Conservation (phyloP, 2,888 invertebrate species). For the Synanthedon formicaeformis region DNA sequence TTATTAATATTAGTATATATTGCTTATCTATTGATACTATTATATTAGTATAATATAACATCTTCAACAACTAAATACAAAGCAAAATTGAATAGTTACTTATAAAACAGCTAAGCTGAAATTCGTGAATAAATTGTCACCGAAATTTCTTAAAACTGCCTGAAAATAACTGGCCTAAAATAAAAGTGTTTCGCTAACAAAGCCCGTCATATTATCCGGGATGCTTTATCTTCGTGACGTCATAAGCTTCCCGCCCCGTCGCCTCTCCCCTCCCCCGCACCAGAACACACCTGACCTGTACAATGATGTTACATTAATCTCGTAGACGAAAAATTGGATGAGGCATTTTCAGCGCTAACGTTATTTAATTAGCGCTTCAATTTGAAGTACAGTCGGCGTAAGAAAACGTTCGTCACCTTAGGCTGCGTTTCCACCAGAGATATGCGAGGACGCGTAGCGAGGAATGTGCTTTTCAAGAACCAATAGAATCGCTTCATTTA, state of each 20-base stretch:
- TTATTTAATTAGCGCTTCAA: constrained; percentile 1
- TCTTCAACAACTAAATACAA: no score
- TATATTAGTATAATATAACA: no score
- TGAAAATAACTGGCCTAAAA: constrained; percentile 1
- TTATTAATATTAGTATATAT: no score
- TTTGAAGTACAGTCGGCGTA: no score
- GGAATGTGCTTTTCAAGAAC: no score
- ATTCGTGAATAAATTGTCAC: background rate
- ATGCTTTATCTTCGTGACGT: constrained; percentile 20
- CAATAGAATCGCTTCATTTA: no score
- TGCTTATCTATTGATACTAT: no score
- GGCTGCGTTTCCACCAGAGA: no score
- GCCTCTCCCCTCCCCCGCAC: constrained; percentile 8
- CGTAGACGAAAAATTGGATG: background rate
- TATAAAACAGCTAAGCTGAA: no score
- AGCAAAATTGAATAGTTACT: no score
- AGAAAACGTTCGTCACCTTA: no score
- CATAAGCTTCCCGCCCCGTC: constrained; percentile 21
- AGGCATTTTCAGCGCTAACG: background rate
- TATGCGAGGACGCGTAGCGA: no score
- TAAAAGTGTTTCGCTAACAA: constrained; percentile 5
- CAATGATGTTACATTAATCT: background rate
- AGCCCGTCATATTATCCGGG: constrained; percentile 13
- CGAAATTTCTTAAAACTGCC: background rate
- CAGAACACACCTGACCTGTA: constrained; percentile 13